Base-by-base conservation (phyloP, 2,113 vertebrate species). In the Hystrix brachyura region DNA sequence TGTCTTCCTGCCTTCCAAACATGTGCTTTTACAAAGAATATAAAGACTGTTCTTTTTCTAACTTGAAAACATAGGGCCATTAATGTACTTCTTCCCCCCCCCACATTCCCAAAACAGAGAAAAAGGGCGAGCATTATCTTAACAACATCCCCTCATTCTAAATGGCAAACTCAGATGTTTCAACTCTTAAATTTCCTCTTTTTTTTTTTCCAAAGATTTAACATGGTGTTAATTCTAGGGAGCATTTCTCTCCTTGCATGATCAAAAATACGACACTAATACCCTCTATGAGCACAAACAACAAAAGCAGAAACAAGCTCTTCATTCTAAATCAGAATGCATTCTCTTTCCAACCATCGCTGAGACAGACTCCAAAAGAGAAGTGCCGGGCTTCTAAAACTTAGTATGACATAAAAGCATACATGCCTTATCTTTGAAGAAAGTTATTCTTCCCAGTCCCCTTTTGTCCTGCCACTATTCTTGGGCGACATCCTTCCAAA, bases 161-260 rank as follows among this genome's bases (percentile, higher is more conserved):
- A 96, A 80, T 25, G 12, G 51, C 25, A 95, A 94, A 87, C 60
- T 85, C 67, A 38, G 51, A 51, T 74, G 46, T 87, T 91, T 94
- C 65, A 60, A 18, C 51, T 90, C 23, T 90, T 34, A 57, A 62
- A 7, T 32, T 67, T 91, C 87, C 87, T 57, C 83, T 80, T 82
- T 34, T 87, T 76, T 95, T 81, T 64, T 83, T 91, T 78, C 55
- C 43, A 84, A 64, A 83, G 55, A 84, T 65, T 76, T 86, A 83
- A 65, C 46, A 90, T 92, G 48, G 51, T 95, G 1, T 78, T 67
- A 86, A 93, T 84, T 96, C 72, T 55, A 79, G 60, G 60, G 18
- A 93, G 51, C 55, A 83, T 38, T 89, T 65, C 14, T 72, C n/a
- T 71, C 78, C 62, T 67, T 57, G 10, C 71, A 38, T 89, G 86